Percentiles rank a stretch among this genome's conserved stretches.
Conservation (phyloP, 2,113 vertebrate species). For the Leptobrachium leishanense region DNA sequence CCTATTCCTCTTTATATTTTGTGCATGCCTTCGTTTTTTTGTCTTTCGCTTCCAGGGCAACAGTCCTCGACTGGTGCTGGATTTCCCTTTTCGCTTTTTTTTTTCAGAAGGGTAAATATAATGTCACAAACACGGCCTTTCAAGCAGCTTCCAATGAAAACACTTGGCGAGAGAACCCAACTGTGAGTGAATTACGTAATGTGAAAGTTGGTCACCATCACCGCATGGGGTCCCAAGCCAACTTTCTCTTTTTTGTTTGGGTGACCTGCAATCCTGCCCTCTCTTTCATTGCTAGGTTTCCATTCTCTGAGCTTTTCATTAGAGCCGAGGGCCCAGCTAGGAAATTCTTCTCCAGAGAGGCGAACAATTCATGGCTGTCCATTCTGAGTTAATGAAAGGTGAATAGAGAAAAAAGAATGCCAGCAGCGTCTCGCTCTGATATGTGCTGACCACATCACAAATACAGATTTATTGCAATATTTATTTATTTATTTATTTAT, state of each 20-base stretch:
- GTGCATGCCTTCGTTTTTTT: too few species aligned
- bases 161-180: background rate
- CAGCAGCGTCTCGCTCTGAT: background rate
- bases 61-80: too few species aligned
- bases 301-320: slow-evolving; percentile 5
- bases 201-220: slow-evolving; percentile 16
- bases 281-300: slow-evolving; percentile 10
- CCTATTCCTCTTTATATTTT: too few species aligned
- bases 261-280: background rate
- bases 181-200: slow-evolving; percentile 28
- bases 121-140: slow-evolving; percentile 1
- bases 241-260: slow-evolving; percentile 4
- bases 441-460: too few species aligned
- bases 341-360: background rate
- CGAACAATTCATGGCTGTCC: background rate
- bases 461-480: too few species aligned
- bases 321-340: background rate
- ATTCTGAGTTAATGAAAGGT: background rate
- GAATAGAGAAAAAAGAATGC: background rate
- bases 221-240: slow-evolving; percentile 21
- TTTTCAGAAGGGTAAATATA: too few species aligned
- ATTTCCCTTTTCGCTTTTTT: too few species aligned
- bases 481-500: too few species aligned
- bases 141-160: background rate
- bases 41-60: too few species aligned